Evolutionary conservation across 2,797 vertebrate species (phyloP), one percentile per base, ranked within the genome.

Genomic region (Avahi laniger): DNA sequence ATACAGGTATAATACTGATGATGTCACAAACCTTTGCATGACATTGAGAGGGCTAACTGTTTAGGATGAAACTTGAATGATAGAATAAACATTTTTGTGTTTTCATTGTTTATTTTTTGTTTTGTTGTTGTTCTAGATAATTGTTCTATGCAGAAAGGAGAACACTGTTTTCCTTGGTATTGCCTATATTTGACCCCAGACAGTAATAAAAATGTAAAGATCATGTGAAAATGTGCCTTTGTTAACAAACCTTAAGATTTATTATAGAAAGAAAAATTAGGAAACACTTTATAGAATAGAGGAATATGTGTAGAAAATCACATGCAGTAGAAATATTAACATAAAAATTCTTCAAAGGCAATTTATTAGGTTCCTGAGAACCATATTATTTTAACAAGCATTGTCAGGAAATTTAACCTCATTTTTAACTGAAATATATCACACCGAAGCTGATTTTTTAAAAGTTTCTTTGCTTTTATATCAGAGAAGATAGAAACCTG

Each of bases 301-400:
- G 12, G 14, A 94, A 79, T 18, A 73, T 14, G 33, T 57, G 52
- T 90, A 10, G 75, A 46, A 86, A 83, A 72, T 86, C 11, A 48
- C 22, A 80, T 52, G 30, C 7, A 73, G 9, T 43, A 93, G 80
- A 92, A 79, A 83, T 41, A 48, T 94, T 89, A 80, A 73, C 63
- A 73, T 88, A 92, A 93, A 94, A 85, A 79, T 83, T 83, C 72
- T 96, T 96, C 88, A 93, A 95, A 94, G 52, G 15, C 7, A 67
- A 80, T 67, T 86, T 93, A 91, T 85, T 4, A 73, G 12, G 76
- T 86, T 85, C 48, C 7, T 70, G 41, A 35, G 11, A 92, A 80
- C 15, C 30, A 30, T 82, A 81, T 57, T 93, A 93, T 84, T 92
- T 97, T 91, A 88, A 79, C 33, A 93, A 93, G 14, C 35, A 4